Evolutionary conservation across 2,113 vertebrate genomes (phyloP).

Genomic region (Heptranchias perlo): DNA sequence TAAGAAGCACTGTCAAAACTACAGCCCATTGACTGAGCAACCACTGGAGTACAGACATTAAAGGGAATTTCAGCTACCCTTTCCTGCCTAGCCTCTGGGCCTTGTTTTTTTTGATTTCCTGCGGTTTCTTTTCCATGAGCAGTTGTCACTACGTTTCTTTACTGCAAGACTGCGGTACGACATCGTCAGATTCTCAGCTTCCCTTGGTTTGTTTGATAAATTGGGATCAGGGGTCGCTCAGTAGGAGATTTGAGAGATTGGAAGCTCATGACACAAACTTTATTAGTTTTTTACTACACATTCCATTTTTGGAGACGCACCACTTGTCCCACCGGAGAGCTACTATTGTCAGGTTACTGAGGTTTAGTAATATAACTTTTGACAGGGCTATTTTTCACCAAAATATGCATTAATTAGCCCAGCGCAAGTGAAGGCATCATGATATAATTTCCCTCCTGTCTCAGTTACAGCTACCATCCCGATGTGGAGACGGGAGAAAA

Average conservation of each 20-base stretch:
- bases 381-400: conserved; percentile 75
- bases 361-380: conserved; percentile 69
- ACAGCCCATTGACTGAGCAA: too few species aligned
- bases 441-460: conserved; percentile 33
- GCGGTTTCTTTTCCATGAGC: not conserved
- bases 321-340: conserved; percentile 64
- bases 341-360: conserved; percentile 67
- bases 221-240: conserved; percentile 70
- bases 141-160: not conserved
- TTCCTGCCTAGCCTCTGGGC: not conserved
- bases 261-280: conserved; percentile 68
- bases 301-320: conserved; percentile 60
- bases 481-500: conserved; percentile 2
- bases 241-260: conserved; percentile 67
- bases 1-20: not conserved
- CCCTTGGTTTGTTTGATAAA: conserved; percentile 69
- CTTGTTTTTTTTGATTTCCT: not conserved
- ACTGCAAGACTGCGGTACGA: not conserved
- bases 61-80: not conserved
- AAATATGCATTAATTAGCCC: conserved; percentile 37
- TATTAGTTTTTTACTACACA: conserved; percentile 75
- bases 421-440: conserved; percentile 1
- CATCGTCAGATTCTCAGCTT: conserved; percentile 57
- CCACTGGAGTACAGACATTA: not conserved
- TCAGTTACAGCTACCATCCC: not conserved